phyloP scores from a whole-genome alignment of 1,140 invertebrate genomes.

The Lamellibrachia luymesi region DNA sequence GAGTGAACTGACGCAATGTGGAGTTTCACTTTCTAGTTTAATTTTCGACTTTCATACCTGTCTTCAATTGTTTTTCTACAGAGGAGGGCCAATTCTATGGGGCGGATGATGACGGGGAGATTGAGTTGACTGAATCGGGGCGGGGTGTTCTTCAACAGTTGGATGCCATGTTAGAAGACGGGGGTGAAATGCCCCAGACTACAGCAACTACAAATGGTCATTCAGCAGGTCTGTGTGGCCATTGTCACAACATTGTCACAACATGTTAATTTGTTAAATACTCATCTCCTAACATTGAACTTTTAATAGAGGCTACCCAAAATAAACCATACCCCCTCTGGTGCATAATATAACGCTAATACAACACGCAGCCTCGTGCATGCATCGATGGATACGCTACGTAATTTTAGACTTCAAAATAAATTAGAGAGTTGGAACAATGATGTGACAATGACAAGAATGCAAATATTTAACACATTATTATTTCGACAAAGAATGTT shows the following conservation, averaged over 20 bases:
- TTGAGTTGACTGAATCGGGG: constrained; percentile 41
- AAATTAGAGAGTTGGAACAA: too few relatives aligned
- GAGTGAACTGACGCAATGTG: too few relatives aligned
- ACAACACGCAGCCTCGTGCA: too few relatives aligned
- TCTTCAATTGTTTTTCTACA: background rate
- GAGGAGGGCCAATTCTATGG: constrained; percentile 35
- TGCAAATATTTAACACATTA: too few relatives aligned
- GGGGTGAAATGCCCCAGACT: background rate
- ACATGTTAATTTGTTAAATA: background rate
- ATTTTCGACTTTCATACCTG: background rate
- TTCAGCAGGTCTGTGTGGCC: background rate
- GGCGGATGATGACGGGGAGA: constrained; percentile 60
- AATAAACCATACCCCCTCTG: too few relatives aligned
- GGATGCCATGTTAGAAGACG: constrained; percentile 7
- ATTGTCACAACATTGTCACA: background rate
- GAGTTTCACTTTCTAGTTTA: background rate
- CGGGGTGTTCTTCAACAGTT: constrained; percentile 33
- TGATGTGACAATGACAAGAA: too few relatives aligned
- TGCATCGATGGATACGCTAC: too few relatives aligned
- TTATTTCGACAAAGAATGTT: too few relatives aligned
- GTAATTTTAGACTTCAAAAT: too few relatives aligned
- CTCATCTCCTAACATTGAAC: too few relatives aligned
- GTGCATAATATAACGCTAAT: too few relatives aligned
- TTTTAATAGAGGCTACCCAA: too few relatives aligned
- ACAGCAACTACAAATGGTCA: background rate